A percentile compares a stretch with the other conserved stretches of the same genome.
phyloP scores from a whole-genome alignment of 2,888 invertebrate species.

The Parascotia fuliginaria region DNA sequence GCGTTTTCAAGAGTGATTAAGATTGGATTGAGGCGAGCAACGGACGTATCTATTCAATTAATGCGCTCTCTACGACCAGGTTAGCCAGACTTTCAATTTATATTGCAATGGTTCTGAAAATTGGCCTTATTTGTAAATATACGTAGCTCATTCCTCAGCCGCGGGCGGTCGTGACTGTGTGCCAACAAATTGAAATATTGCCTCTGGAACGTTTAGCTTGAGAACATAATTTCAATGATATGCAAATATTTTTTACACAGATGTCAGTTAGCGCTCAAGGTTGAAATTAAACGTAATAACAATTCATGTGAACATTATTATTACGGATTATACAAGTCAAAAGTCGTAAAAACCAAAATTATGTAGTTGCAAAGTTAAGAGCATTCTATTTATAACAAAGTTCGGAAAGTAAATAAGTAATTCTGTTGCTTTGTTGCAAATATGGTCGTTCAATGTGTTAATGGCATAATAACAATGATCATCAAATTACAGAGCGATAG shows the following conservation, averaged over 20 bases:
- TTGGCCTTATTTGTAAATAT: conserved; percentile 71
- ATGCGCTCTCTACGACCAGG: conserved; percentile 67
- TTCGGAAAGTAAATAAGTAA: too few species aligned
- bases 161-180: conserved; percentile 56
- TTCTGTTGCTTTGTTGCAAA: too few species aligned
- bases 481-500: background rate
- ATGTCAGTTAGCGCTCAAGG: conserved; percentile 2
- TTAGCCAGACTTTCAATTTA: conserved; percentile 70
- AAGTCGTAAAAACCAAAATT: background rate
- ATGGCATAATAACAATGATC: background rate
- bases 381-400: too few species aligned
- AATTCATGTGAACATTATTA: conserved; percentile 1
- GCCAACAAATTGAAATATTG: conserved; percentile 63
- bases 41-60: conserved; percentile 84
- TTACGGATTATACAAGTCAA: background rate
- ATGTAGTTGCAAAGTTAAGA: too few species aligned
- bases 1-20: conserved; percentile 82
- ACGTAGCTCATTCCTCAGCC: conserved; percentile 47
- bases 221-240: conserved; percentile 21
- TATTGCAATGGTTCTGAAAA: conserved; percentile 72
- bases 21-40: conserved; percentile 77
- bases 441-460: too few species aligned
- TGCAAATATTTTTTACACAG: conserved; percentile 10
- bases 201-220: conserved; percentile 44
- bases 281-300: conserved; percentile 2